Evolutionary conservation across 2,888 invertebrate genomes (phyloP).

Genomic region (Amiota mariae): DNA sequence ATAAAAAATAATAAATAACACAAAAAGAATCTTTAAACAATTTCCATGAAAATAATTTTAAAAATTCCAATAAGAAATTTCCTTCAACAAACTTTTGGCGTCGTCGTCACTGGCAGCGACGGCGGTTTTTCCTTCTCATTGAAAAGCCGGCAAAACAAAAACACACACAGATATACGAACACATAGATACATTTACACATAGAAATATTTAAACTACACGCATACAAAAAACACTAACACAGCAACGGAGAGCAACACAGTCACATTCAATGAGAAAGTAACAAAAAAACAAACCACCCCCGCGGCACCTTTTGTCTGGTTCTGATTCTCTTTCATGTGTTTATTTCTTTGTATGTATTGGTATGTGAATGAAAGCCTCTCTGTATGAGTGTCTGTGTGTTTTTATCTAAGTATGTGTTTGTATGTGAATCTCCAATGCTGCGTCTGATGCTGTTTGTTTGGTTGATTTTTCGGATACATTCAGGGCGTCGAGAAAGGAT

Average conservation of each 20-base stretch:
- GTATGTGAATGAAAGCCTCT: not conserved
- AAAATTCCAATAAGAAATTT: not conserved
- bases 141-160: not conserved
- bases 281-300: not conserved
- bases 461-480: constrained; percentile 1
- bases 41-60: not conserved
- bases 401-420: not conserved
- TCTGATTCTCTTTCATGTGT: not conserved
- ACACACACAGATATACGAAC: not conserved
- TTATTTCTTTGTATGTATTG: too few relatives aligned
- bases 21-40: not conserved
- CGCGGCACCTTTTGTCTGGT: not conserved
- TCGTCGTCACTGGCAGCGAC: not conserved
- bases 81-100: not conserved
- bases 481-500: too few relatives aligned
- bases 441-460: not conserved
- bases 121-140: not conserved
- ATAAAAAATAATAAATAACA: not conserved
- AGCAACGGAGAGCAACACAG: too few relatives aligned
- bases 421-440: not conserved
- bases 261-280: not conserved
- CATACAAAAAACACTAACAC: not conserved
- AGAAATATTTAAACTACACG: too few relatives aligned
- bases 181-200: too few relatives aligned
- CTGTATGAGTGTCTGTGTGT: not conserved